These are phyloP conservation scores for Sus scrofa DNA, from an alignment of 2,113 vertebrate genomes.

Conservation along the genomic window DNA sequence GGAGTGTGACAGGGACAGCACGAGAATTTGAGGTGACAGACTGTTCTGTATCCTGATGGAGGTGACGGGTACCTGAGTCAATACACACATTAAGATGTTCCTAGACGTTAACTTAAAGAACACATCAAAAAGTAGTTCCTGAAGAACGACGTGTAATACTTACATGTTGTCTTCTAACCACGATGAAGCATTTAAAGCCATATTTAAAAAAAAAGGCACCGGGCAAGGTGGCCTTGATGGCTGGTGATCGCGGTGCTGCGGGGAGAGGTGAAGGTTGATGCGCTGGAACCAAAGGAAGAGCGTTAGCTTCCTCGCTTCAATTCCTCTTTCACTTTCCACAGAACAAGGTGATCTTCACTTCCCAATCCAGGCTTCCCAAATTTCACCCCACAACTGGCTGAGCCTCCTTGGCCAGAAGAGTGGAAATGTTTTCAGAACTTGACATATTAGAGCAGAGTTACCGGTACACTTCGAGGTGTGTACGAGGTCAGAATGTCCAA, in stretches of 20 bases:
- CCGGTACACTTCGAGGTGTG: neutral
- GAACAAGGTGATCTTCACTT: constrained; percentile 80
- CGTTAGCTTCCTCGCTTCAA: constrained; percentile 57
- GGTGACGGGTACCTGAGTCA: neutral
- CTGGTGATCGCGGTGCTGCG: neutral
- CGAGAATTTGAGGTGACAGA: neutral
- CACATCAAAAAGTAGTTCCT: neutral
- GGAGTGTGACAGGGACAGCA: neutral
- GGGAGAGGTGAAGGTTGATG: constrained; percentile 32
- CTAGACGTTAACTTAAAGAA: neutral
- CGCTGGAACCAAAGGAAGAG: neutral
- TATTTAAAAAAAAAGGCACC: neutral
- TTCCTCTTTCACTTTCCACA: constrained; percentile 81
- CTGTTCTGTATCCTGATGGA: neutral
- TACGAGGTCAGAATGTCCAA: neutral
- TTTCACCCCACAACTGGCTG: constrained; percentile 34
- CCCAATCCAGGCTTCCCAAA: constrained; percentile 54
- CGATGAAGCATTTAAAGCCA: neutral
- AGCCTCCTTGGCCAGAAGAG: neutral
- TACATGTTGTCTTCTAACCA: constrained; percentile 12
- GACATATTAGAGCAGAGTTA: neutral
- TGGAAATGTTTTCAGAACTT: constrained; percentile 25
- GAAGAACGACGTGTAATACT: constrained; percentile 19
- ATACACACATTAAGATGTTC: neutral
- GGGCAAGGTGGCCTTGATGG: neutral